Percentiles rank a stretch among this genome's conserved stretches.
Evolutionary conservation across 2,888 invertebrate genomes (phyloP).

Genomic region (Cantharis rustica): DNA sequence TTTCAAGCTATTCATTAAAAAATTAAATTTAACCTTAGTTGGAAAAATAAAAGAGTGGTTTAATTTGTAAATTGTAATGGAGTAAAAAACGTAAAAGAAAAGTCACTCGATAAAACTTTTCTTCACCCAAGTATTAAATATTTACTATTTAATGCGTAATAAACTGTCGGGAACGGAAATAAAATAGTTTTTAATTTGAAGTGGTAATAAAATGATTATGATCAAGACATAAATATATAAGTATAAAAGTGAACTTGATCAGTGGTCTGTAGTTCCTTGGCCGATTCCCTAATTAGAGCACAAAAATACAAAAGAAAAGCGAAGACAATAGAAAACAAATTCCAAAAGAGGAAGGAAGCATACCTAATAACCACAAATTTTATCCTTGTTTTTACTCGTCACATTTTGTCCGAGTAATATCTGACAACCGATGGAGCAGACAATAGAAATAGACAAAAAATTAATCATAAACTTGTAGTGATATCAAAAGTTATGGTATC

Average conservation of each 20-base stretch:
- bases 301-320: neutral
- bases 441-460: slow-evolving; percentile 11
- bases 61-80: neutral
- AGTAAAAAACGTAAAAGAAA: neutral
- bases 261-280: slow-evolving; percentile 1
- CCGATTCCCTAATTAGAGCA: neutral
- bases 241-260: neutral
- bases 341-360: neutral
- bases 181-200: neutral
- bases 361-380: neutral
- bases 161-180: neutral
- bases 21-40: neutral
- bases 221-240: neutral
- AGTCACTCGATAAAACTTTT: neutral
- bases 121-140: neutral
- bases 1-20: neutral
- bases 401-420: neutral
- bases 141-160: neutral
- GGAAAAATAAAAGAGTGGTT: neutral
- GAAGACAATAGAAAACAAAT: neutral
- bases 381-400: neutral
- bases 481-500: slow-evolving; percentile 22
- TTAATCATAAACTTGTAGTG: slow-evolving; percentile 15
- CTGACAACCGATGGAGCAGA: neutral
- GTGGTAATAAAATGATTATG: neutral